Conservation (phyloP, 2,888 invertebrate species). For the Chymomyza amoena region DNA sequence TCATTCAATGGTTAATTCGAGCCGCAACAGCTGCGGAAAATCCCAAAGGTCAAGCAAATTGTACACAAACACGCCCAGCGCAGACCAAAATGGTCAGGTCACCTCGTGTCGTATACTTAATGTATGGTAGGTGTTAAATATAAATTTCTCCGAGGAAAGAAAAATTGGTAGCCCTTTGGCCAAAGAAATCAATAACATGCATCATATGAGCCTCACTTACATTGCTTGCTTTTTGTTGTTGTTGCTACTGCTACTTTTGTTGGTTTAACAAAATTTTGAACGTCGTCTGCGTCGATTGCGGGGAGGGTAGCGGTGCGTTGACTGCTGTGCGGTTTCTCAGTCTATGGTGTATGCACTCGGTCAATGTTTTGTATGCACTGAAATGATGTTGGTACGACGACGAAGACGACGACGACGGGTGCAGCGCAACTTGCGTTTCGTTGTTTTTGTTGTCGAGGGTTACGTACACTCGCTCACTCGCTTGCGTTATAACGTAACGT, state of each 20-base stretch:
- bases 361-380: constrained; percentile 48
- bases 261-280: constrained; percentile 40
- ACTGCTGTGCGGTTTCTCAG: constrained; percentile 14
- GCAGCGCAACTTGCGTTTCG: constrained; percentile 60
- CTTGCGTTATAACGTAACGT: constrained; percentile 1
- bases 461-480: constrained; percentile 21
- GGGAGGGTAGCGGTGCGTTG: constrained; percentile 27
- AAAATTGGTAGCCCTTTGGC: neutral
- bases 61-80: constrained; percentile 12
- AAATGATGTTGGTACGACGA: constrained; percentile 13
- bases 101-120: constrained; percentile 15
- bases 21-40: constrained; percentile 2
- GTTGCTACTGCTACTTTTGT: constrained; percentile 23
- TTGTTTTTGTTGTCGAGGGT: constrained; percentile 67
- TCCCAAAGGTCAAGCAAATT: constrained; percentile 19
- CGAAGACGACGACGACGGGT: constrained; percentile 38
- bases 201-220: constrained; percentile 42
- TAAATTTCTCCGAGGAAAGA: constrained; percentile 13
- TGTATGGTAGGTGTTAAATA: constrained; percentile 16
- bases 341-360: constrained; percentile 38
- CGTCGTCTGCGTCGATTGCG: constrained; percentile 29
- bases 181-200: constrained; percentile 57
- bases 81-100: constrained; percentile 8
- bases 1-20: constrained; percentile 5
- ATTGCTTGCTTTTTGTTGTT: constrained; percentile 43